These are phyloP conservation scores for Meda fulgida DNA, from an alignment of 2,797 vertebrate species.

Conservation along the genomic window DNA sequence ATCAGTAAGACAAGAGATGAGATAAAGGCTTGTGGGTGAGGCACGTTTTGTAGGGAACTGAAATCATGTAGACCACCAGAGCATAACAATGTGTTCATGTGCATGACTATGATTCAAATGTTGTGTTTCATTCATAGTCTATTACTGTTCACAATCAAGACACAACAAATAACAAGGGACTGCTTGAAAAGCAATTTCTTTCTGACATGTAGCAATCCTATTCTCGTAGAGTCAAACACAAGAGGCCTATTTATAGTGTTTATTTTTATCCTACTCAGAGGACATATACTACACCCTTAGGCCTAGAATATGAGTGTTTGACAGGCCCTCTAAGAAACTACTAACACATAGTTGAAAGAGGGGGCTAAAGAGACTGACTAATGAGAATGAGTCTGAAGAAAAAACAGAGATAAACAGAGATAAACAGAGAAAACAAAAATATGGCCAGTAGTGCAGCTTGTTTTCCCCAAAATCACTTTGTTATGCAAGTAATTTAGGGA, in stretches of 20 bases:
- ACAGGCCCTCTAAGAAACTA: constrained; percentile 7
- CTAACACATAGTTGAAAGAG: background rate
- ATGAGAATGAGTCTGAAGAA: background rate
- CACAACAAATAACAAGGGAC: background rate
- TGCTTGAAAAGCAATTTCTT: background rate
- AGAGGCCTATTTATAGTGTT: constrained; percentile 6
- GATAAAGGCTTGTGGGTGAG: constrained; percentile 17
- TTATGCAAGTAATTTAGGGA: background rate
- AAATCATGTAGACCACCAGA: constrained; percentile 24
- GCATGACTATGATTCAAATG: background rate
- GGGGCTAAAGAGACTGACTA: background rate
- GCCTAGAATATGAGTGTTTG: constrained; percentile 3
- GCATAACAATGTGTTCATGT: background rate
- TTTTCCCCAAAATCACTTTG: constrained; percentile 1
- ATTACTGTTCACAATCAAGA: background rate
- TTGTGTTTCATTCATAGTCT: background rate
- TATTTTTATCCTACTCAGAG: constrained; percentile 20
- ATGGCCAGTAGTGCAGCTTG: background rate
- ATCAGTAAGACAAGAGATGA: background rate
- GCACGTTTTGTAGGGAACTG: constrained; percentile 22
- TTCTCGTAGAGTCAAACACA: background rate
- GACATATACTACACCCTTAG: background rate
- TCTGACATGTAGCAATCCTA: background rate
- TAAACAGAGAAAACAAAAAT: background rate
- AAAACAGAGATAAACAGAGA: too few species aligned